Percentiles rank a stretch among this genome's conserved stretches.
phyloP scores from a whole-genome alignment of 2,888 invertebrate genomes.

The Cosmia trapezina region DNA sequence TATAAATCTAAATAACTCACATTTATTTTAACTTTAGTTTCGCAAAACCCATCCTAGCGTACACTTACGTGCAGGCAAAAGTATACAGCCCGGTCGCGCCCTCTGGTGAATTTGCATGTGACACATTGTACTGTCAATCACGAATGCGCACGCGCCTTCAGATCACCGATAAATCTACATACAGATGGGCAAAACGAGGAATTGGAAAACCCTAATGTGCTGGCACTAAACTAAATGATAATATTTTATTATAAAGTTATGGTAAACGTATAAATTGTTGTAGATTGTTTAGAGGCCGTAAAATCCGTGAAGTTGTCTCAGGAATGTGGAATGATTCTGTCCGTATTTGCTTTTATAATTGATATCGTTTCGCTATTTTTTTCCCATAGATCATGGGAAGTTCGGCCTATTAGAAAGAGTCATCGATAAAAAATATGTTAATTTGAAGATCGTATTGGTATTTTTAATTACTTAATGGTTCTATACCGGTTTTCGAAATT shows the following conservation, averaged over 20 bases:
- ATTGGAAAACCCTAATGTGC: slow-evolving; percentile 77
- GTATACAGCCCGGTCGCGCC: slow-evolving; percentile 69
- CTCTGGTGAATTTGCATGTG: slow-evolving; percentile 78
- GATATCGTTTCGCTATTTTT: slow-evolving; percentile 48
- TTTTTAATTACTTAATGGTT: slow-evolving; percentile 27
- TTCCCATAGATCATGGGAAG: slow-evolving; percentile 36
- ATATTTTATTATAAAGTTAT: slow-evolving; percentile 64
- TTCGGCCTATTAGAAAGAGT: slow-evolving; percentile 37
- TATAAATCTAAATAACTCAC: slow-evolving; percentile 56
- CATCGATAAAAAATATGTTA: slow-evolving; percentile 28
- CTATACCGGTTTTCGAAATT: slow-evolving; percentile 20
- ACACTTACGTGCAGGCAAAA: slow-evolving; percentile 62
- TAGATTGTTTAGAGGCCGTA: slow-evolving; percentile 25
- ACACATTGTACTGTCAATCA: slow-evolving; percentile 87
- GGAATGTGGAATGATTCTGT: slow-evolving; percentile 46
- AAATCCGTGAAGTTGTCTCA: slow-evolving; percentile 32
- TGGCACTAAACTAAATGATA: slow-evolving; percentile 69
- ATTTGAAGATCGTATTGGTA: slow-evolving; percentile 41
- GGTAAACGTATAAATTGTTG: slow-evolving; percentile 38
- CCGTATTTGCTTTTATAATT: slow-evolving; percentile 47
- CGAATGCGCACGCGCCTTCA: slow-evolving; percentile 73
- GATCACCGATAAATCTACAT: slow-evolving; percentile 79
- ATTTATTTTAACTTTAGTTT: slow-evolving; percentile 52
- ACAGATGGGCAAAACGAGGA: slow-evolving; percentile 68
- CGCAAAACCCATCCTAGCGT: slow-evolving; percentile 52